A percentile compares a stretch with the other conserved stretches of the same genome.
These are phyloP conservation scores for Euwallacea similis DNA, from an alignment of 1,140 invertebrate genomes.

Conservation along the genomic window DNA sequence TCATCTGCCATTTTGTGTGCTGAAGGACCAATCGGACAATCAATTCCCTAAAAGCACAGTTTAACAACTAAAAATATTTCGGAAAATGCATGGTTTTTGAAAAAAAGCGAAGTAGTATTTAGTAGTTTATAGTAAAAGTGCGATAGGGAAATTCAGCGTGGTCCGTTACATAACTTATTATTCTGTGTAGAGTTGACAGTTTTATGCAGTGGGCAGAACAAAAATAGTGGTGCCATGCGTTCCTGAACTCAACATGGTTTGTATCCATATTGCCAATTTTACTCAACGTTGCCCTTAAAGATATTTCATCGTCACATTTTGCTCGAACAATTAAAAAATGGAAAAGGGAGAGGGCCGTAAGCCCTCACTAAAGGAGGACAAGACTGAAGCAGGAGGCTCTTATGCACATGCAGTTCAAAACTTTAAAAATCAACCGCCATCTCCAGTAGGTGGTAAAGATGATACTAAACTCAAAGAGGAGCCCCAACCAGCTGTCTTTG, in stretches of 20 bases:
- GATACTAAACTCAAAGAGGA: slow-evolving; percentile 40
- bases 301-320: slow-evolving; percentile 31
- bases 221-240: slow-evolving; percentile 46
- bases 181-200: slow-evolving; percentile 5
- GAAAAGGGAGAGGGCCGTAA: slow-evolving; percentile 25
- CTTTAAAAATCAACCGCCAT: slow-evolving; percentile 42
- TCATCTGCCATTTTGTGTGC: slow-evolving; percentile 1
- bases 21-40: background rate
- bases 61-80: background rate
- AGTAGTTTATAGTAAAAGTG: slow-evolving; percentile 21
- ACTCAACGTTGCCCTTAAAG: slow-evolving; percentile 41
- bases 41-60: slow-evolving; percentile 3
- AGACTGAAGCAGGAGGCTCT: slow-evolving; percentile 42
- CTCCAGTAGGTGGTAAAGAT: slow-evolving; percentile 43
- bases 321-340: slow-evolving; percentile 37
- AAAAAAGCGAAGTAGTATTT: slow-evolving; percentile 8
- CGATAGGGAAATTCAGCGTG: background rate
- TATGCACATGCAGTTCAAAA: slow-evolving; percentile 52
- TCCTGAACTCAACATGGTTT: slow-evolving; percentile 51
- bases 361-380: slow-evolving; percentile 29
- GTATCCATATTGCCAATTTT: slow-evolving; percentile 49
- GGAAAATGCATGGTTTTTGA: slow-evolving; percentile 9
- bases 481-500: slow-evolving; percentile 14
- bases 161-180: slow-evolving; percentile 23
- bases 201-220: slow-evolving; percentile 13